Evolutionary conservation across 1,140 invertebrate genomes (phyloP), one percentile per base, ranked within the genome.

Genomic region (Rhyzopertha dominica): DNA sequence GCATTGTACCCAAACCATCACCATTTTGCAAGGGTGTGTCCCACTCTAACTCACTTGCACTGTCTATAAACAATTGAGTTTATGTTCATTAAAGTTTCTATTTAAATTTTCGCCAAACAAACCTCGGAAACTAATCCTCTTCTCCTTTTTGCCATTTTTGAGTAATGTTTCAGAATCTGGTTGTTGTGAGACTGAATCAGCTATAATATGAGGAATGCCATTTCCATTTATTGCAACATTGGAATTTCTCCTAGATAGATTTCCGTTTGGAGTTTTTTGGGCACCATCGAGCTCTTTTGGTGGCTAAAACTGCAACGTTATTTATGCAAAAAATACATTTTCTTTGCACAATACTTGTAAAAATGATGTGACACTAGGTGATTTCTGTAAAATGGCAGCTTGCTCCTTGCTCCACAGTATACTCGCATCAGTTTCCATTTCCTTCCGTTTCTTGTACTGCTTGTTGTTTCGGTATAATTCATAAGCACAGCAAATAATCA

Each of bases 351-450:
- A n/a, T n/a, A n/a, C n/a, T n/a, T n/a, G n/a, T n/a, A n/a, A n/a
- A n/a, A n/a, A n/a, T n/a, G n/a, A n/a, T n/a, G n/a, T n/a, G n/a
- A n/a, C n/a, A n/a, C n/a, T n/a, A n/a, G n/a, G n/a, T n/a, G n/a
- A n/a, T n/a, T n/a, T n/a, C n/a, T n/a, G n/a, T n/a, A n/a, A n/a
- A n/a, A 78, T 79, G 3, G 74, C 73, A 2, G 80, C 77, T 62
- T 80, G 78, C 61, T 81, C 77, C 58, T 80, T 81, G 22, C 71
- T 78, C 61, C 77, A 74, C 49, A 82, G 70, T 31, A 83, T 81
- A 44, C 75, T 75, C 57, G 80, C 79, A 59, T 82, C 80, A 1
- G 78, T 81, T 70, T 82, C 77, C 42, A 78, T 73, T 61, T 84
- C 81, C 46, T 80, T 73, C 23, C 77, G 71, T 52, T 74, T 66